Conservation (phyloP, 2,113 vertebrate genomes). For the Cyanocitta stelleri region DNA sequence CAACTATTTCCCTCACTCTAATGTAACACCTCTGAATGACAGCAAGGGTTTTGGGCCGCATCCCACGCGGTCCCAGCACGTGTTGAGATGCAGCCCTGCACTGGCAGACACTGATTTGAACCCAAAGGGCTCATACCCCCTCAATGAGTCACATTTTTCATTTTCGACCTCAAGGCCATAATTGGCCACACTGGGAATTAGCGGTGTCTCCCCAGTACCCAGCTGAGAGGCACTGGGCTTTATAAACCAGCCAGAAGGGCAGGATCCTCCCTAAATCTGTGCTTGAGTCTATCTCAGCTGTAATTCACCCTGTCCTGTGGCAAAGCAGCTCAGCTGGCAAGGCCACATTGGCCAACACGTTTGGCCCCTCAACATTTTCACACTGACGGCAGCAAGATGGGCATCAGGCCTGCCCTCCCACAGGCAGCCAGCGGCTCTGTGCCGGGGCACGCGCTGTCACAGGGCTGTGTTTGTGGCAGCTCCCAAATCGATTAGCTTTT, state of each 20-base stretch:
- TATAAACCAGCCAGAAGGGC: background rate
- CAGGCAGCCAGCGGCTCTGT: rapidly evolving
- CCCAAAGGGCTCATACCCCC: background rate
- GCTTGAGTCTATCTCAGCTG: background rate
- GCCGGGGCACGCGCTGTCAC: rapidly evolving
- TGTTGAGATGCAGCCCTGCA: background rate
- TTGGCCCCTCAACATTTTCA: background rate
- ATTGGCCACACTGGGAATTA: background rate
- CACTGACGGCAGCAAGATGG: rapidly evolving
- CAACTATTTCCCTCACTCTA: slow-evolving; percentile 7
- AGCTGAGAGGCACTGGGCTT: background rate
- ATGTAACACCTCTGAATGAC: background rate
- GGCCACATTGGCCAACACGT: rapidly evolving
- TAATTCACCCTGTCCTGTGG: rapidly evolving
- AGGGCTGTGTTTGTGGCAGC: background rate
- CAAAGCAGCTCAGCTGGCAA: background rate
- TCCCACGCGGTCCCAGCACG: background rate
- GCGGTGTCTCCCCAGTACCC: background rate
- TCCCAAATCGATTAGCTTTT: rapidly evolving
- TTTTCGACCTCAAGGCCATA: background rate
- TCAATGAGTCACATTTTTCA: background rate
- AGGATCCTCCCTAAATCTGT: background rate
- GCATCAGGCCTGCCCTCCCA: rapidly evolving
- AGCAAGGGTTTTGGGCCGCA: background rate
- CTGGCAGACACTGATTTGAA: background rate